Base-by-base conservation (phyloP, 2,888 invertebrate genomes). In the Harpalus rubripes region DNA sequence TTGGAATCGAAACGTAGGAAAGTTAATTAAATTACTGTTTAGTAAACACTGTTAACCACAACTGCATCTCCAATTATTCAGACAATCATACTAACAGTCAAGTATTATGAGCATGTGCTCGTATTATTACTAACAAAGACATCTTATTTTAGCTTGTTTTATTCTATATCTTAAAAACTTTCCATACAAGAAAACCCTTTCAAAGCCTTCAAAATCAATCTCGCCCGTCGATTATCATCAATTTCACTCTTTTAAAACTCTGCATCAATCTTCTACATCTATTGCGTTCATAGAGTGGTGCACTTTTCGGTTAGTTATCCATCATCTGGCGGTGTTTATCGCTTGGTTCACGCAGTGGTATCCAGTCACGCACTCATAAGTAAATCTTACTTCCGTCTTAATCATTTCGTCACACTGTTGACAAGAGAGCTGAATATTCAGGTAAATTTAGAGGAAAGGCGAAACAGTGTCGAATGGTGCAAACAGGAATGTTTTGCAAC, bases 331-430 rank as follows among this genome's bases (percentile, higher is more conserved):
- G 6, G 26, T 32, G 32, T 68, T 68, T 68, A 41, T 68, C 68
- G 68, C 15, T 39, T 15, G 15, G 12, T 12, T n/a, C 32, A 1
- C 68, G 26, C 39, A 15, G 12, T 68, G 32, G 22, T 63, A 63
- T 63, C 41, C 68, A 68, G 68, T 68, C 68, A 68, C 68, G 68
- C 68, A 68, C 15, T 7, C 32, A 32, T 32, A 5, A 32, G 32
- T 32, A 32, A 32, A 32, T 32, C 39, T 68, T 39, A 15, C 32
- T 68, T 32, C 68, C 68, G 39, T 32, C 68, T 68, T 68, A 68
- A 68, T 68, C 68, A 68, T 68, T 68, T 68, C 68, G 39, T 68
- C 68, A 68, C 32, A 32, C 32, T 68, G 68, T 68, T 68, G 68
- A 68, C 68, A 68, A 32, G 39, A 39, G 10, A 32, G 5, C 26